Base-by-base conservation (phyloP, 2,797 vertebrate genomes). In the Coluber constrictor region DNA sequence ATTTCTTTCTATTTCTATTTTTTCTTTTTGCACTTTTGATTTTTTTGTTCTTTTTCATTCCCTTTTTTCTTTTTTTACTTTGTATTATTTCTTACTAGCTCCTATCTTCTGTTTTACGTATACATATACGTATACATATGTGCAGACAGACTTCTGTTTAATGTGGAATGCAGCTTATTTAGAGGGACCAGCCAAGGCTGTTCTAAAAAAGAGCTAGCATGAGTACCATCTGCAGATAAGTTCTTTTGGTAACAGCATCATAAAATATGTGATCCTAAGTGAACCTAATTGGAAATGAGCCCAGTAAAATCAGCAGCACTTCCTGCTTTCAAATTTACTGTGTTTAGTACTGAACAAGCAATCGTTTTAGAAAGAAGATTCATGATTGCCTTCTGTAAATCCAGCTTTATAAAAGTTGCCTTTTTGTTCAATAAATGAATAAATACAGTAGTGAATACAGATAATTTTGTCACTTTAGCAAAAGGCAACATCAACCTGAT, bases 191-290 rank as follows among this genome's bases (percentile, higher is more conserved):
- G 18, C 29, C 55, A 37, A 55, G 89, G 91, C 91, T 57, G 32
- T 20, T 90, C 60, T 61, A 87, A 89, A 23, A 86, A 87, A 55
- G 16, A 90, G 60, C 74, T 56, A 32, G 60, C 27, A 15, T 18
- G 54, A 90, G 87, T 87, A 83, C 89, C 47, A 87, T 47, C 79
- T 87, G 89, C 37, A 54, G 92, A 60, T 89, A 87, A 70, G 79
- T 93, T 93, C 92, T 54, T 70, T 90, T 93, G 89, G 92, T 57
- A 90, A 93, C 79, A 93, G 60, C 32, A 59, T 93, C 89, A 20
- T 93, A 87, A 83, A 93, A 83, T 90, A 87, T 93, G 92, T 86
- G 79, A 87, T 87, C 89, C 87, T 90, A 57, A 93, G 79, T 89
- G 66, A 61, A 90, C 27, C 16, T 87, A 93, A 93, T 25, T 57